Evolutionary conservation across 2,113 vertebrate genomes (phyloP).

Genomic region (Apodemus speciosus): DNA sequence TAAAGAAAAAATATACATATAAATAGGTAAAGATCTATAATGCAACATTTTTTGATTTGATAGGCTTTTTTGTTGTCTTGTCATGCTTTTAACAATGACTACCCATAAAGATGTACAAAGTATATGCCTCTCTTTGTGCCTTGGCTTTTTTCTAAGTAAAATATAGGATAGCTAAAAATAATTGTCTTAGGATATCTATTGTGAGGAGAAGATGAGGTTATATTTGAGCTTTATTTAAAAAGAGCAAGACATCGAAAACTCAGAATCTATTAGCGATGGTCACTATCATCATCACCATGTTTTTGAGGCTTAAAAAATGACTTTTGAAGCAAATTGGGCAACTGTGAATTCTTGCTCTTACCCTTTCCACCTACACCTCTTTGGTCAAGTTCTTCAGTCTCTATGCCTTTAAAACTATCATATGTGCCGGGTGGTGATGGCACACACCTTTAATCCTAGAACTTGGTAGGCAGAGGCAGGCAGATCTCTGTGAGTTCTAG

Average conservation of each 20-base stretch:
- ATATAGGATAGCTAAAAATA: not conserved
- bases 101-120: not conserved
- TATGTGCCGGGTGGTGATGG: not conserved
- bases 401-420: not conserved
- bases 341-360: not conserved
- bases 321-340: not conserved
- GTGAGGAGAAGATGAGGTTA: not conserved
- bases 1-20: not conserved
- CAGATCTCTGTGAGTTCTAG: no score
- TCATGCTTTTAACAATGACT: not conserved
- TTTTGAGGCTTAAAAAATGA: not conserved
- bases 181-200: not conserved
- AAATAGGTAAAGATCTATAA: not conserved
- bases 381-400: not conserved
- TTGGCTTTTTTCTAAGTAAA: constrained; percentile 19
- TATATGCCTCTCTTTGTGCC: not conserved
- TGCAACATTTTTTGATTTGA: not conserved
- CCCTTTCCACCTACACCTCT: not conserved
- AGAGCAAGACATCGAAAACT: not conserved
- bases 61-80: not conserved
- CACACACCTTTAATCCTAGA: no score
- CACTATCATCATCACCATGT: not conserved
- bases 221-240: not conserved
- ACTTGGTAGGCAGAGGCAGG: no score
- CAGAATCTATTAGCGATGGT: not conserved